A percentile compares a stretch with the other conserved stretches of the same genome.
Conservation (phyloP, 2,113 vertebrate species). For the Setophaga kirtlandii region DNA sequence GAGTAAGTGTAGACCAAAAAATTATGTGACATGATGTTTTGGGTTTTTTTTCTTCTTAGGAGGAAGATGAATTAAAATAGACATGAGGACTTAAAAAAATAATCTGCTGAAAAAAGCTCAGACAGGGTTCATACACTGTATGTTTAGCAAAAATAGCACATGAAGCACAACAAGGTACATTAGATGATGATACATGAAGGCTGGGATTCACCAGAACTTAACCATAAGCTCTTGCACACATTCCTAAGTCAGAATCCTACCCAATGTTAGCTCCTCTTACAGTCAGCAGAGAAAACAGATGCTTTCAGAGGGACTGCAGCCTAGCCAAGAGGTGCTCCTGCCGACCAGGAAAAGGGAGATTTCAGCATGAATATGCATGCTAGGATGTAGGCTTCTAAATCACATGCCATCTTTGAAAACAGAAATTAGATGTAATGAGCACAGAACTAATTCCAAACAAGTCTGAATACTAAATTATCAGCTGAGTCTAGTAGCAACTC, state of each 20-base stretch:
- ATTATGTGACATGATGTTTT: neutral
- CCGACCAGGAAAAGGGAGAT: neutral
- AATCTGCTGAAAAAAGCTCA: neutral
- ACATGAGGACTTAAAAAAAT: neutral
- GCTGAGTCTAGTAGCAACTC: neutral
- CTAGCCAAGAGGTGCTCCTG: neutral
- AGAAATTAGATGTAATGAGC: neutral
- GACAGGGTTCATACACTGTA: neutral
- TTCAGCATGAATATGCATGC: neutral
- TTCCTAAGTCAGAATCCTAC: neutral
- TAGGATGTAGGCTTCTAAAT: neutral
- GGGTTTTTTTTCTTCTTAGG: neutral
- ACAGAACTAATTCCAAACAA: neutral
- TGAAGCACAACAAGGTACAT: neutral
- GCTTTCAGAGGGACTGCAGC: neutral
- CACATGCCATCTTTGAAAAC: neutral
- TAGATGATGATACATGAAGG: neutral
- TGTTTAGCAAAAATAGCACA: neutral
- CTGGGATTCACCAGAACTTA: neutral
- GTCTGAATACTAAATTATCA: neutral
- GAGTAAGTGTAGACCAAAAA: neutral
- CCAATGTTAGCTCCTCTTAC: neutral
- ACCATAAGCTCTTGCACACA: neutral
- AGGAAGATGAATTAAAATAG: neutral
- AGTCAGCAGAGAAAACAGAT: neutral